Evolutionary conservation across 2,888 invertebrate species (phyloP), one percentile per base, ranked within the genome.

Genomic region (Idaea dimidiata): DNA sequence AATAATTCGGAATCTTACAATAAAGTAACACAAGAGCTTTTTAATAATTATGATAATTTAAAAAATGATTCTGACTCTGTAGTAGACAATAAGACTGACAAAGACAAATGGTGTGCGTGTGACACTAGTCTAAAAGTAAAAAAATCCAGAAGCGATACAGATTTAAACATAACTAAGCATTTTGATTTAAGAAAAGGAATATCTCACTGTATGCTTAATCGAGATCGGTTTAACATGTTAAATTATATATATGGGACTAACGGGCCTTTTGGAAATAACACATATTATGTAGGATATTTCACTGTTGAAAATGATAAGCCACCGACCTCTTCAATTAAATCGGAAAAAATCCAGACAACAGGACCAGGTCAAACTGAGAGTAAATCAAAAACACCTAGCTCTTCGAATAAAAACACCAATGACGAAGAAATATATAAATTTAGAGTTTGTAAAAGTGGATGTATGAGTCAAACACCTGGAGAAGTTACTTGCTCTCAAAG

Each of bases 241-340:
- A 77, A 82, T 67, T 88, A 89, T 57, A 83, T 89, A 65, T 89
- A 87, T 73, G 82, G 81, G 8, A 78, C 80, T 55, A 68, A 65
- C 18, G 77, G 73, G 14, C 70, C 74, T 14, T 79, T 77, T 62
- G 76, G 78, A 4, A 84, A 84, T 62, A 73, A 78, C 69, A 78
- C 86, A 16, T 89, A 87, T 67, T 87, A 76, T 67, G 88, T 91
- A 0, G 81, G 81, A 53, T 91, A 89, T 74, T 86, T 84, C 71
- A 88, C 86, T 31, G 84, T 90, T 43, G 77, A 84, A 70, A 83
- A 80, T 55, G 77, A 81, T 61, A 17, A 56, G 56, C 6, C 18
- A 17, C 56, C 56, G 18, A 17, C 14, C 10, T 1, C 0, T 56
- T 54, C 54, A 16, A 16, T 17, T 7, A 54, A 54, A 16, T 43